These are phyloP conservation scores for Struthio camelus DNA, from an alignment of 2,113 vertebrate species.

Conservation along the genomic window DNA sequence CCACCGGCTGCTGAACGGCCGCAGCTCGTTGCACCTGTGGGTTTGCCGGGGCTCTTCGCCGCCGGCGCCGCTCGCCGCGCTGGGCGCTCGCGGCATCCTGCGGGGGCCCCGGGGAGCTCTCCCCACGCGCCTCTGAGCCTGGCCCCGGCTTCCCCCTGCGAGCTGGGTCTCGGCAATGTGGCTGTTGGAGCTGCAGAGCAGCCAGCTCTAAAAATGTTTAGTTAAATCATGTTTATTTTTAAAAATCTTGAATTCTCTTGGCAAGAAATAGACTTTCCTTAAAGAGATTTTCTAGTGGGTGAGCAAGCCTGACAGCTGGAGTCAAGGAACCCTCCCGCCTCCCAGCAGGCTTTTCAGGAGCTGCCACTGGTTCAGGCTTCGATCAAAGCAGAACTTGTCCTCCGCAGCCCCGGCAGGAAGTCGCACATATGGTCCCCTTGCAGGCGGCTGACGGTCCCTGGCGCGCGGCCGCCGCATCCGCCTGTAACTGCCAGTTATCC, in stretches of 20 bases:
- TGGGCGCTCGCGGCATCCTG: neutral
- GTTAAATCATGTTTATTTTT: neutral
- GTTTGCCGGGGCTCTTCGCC: too few relatives aligned
- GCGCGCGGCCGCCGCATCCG: neutral
- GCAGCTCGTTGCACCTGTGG: too few relatives aligned
- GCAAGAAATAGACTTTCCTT: slow-evolving; percentile 41
- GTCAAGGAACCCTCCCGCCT: slow-evolving; percentile 18
- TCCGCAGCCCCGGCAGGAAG: slow-evolving; percentile 31
- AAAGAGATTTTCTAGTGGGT: slow-evolving; percentile 36
- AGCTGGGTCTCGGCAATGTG: rapidly evolving
- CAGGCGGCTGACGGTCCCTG: neutral
- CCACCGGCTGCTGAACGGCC: too few relatives aligned
- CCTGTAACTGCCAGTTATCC: neutral
- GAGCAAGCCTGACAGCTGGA: slow-evolving; percentile 21
- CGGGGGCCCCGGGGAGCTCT: neutral
- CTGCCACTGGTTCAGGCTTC: neutral
- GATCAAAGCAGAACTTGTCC: neutral
- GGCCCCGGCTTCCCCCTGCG: neutral
- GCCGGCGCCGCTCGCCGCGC: too few relatives aligned
- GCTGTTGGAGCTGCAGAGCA: neutral
- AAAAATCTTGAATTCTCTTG: slow-evolving; percentile 44
- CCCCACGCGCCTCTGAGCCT: neutral
- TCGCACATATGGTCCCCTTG: neutral
- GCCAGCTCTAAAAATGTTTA: neutral
- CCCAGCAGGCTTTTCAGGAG: neutral